These are phyloP conservation scores for Phylloscopus trochiloides DNA, from an alignment of 2,113 vertebrate genomes.

Conservation along the genomic window DNA sequence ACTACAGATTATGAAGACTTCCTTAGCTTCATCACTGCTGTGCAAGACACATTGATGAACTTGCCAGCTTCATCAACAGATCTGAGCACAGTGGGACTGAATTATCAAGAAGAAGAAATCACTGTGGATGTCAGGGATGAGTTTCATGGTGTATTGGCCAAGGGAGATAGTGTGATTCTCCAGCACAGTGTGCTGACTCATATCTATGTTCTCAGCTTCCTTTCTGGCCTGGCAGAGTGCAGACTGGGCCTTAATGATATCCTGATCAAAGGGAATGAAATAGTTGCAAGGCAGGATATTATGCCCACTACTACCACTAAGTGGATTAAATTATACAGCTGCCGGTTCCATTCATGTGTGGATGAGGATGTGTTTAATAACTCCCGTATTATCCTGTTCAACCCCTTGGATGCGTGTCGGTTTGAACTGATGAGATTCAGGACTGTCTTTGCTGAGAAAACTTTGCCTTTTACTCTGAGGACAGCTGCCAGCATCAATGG, in stretches of 20 bases:
- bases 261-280: constrained; percentile 86
- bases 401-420: constrained; percentile 79
- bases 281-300: constrained; percentile 87
- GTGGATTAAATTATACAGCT: constrained; percentile 84
- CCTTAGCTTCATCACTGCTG: constrained; percentile 79
- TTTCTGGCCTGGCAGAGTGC: constrained; percentile 83
- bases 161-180: constrained; percentile 76
- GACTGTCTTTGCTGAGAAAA: constrained; percentile 83
- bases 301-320: constrained; percentile 87
- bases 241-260: constrained; percentile 85
- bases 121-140: constrained; percentile 84
- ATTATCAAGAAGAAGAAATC: constrained; percentile 86
- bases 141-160: constrained; percentile 81
- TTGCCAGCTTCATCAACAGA: constrained; percentile 74
- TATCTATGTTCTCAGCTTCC: constrained; percentile 82
- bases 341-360: constrained; percentile 80
- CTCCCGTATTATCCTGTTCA: constrained; percentile 77
- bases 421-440: constrained; percentile 87
- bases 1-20: constrained; percentile 85
- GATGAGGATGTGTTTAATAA: constrained; percentile 77
- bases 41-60: constrained; percentile 79
- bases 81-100: constrained; percentile 73
- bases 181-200: constrained; percentile 81
- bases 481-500: constrained; percentile 81
- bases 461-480: constrained; percentile 84